A percentile compares a stretch with the other conserved stretches of the same genome.
Conservation (phyloP, 2,888 invertebrate genomes). For the Ectropis crepuscularia region DNA sequence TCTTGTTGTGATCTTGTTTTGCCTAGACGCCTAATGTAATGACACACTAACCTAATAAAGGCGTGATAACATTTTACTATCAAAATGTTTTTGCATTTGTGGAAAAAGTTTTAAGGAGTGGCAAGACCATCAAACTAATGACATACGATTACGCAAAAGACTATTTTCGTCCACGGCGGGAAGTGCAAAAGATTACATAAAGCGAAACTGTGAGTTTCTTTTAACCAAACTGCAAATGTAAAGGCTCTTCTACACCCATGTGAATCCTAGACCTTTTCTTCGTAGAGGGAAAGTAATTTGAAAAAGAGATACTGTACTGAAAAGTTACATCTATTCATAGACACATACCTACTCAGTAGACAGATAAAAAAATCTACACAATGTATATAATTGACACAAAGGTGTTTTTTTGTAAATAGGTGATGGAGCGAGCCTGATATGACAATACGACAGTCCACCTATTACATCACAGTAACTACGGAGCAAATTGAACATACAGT, state of each 20-base stretch:
- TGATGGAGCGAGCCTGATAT: too few relatives aligned
- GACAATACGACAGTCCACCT: too few relatives aligned
- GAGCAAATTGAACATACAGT: too few relatives aligned
- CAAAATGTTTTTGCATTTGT: constrained; percentile 24
- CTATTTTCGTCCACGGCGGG: constrained; percentile 1
- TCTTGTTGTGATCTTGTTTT: constrained; percentile 9
- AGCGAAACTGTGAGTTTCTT: not conserved
- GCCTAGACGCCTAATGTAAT: constrained; percentile 14
- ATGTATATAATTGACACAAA: too few relatives aligned
- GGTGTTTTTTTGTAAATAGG: too few relatives aligned
- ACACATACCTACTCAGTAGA: too few relatives aligned
- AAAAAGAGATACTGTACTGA: too few relatives aligned
- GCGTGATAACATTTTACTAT: constrained; percentile 18
- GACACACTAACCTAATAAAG: constrained; percentile 5
- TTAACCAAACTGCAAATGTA: constrained; percentile 16
- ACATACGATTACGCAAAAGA: not conserved
- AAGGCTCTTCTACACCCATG: not conserved
- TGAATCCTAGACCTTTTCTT: too few relatives aligned
- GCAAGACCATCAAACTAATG: constrained; percentile 7
- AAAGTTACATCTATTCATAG: too few relatives aligned
- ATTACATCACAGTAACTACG: too few relatives aligned
- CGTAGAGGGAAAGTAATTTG: too few relatives aligned
- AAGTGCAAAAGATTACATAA: constrained; percentile 14
- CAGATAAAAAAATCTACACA: too few relatives aligned
- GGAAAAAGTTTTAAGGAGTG: constrained; percentile 17